These are phyloP conservation scores for Harpalus rufipes DNA, from an alignment of 2,888 invertebrate species.

Conservation along the genomic window DNA sequence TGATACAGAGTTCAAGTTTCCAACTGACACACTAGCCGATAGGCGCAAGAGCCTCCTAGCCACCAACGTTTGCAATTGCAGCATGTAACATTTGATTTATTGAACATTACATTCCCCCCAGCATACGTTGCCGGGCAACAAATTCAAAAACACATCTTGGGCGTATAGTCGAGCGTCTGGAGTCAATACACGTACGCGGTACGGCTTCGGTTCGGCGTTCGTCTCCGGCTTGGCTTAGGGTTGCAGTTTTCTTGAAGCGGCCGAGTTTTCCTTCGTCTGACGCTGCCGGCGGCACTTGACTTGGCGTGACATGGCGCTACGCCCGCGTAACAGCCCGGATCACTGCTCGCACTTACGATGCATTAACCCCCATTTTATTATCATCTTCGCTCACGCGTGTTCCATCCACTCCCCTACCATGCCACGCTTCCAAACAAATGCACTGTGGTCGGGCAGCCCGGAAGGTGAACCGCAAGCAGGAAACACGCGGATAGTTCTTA, in stretches of 20 bases:
- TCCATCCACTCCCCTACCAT: not conserved
- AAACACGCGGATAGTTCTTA: not conserved
- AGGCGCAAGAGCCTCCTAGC: not conserved
- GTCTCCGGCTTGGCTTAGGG: not conserved
- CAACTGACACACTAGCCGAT: not conserved
- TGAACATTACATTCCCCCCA: not conserved
- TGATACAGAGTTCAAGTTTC: not conserved
- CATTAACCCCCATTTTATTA: constrained; percentile 66
- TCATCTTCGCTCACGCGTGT: constrained; percentile 64
- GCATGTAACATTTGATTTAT: not conserved
- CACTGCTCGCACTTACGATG: constrained; percentile 65
- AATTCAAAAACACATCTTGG: constrained; percentile 48
- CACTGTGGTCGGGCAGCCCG: constrained; percentile 16
- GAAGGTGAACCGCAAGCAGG: not conserved
- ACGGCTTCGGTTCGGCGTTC: not conserved
- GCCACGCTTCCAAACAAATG: constrained; percentile 52
- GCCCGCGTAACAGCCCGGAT: constrained; percentile 62
- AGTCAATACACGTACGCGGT: constrained; percentile 39
- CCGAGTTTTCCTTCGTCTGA: not conserved
- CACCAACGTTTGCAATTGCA: not conserved
- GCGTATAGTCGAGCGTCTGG: constrained; percentile 11
- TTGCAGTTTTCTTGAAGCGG: constrained; percentile 20
- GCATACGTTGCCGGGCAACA: constrained; percentile 20
- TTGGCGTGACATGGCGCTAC: constrained; percentile 56
- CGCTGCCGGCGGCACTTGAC: constrained; percentile 40